Conservation (phyloP, 1,140 invertebrate genomes). For the Bradynema listronoti region DNA sequence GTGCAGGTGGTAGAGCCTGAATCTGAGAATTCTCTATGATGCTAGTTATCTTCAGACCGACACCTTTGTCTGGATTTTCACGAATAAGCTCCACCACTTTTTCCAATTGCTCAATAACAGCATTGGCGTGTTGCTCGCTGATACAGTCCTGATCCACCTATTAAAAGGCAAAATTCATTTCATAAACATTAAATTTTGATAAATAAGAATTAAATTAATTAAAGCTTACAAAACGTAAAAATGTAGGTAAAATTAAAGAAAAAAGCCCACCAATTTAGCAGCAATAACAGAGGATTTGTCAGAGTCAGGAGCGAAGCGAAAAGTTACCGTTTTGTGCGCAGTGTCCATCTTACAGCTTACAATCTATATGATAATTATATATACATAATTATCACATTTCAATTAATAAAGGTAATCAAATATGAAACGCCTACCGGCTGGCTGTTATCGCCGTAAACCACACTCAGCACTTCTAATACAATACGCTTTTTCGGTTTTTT, state of each 20-base stretch:
- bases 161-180: no score
- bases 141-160: slow-evolving; percentile 49
- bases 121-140: slow-evolving; percentile 24
- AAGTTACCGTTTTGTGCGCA: slow-evolving; percentile 52
- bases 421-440: slow-evolving; percentile 36
- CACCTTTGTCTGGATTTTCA: slow-evolving; percentile 37
- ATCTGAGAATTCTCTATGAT: no score
- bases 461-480: slow-evolving; percentile 46
- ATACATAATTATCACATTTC: no score
- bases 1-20: no score
- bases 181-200: no score
- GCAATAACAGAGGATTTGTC: slow-evolving; percentile 43
- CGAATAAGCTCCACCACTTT: slow-evolving; percentile 46
- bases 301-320: slow-evolving; percentile 51
- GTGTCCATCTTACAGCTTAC: slow-evolving; percentile 53
- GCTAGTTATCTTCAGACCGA: slow-evolving; percentile 42
- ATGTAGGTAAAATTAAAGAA: no score
- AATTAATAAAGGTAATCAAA: slow-evolving; percentile 11
- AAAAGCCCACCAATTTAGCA: slow-evolving; percentile 35
- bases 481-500: slow-evolving; percentile 37
- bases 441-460: slow-evolving; percentile 36
- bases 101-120: slow-evolving; percentile 46
- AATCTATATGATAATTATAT: slow-evolving; percentile 41
- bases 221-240: background rate
- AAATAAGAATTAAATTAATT: no score